These are phyloP conservation scores for Drosophila suboccidentalis DNA, from an alignment of 2,888 invertebrate species.

Conservation along the genomic window DNA sequence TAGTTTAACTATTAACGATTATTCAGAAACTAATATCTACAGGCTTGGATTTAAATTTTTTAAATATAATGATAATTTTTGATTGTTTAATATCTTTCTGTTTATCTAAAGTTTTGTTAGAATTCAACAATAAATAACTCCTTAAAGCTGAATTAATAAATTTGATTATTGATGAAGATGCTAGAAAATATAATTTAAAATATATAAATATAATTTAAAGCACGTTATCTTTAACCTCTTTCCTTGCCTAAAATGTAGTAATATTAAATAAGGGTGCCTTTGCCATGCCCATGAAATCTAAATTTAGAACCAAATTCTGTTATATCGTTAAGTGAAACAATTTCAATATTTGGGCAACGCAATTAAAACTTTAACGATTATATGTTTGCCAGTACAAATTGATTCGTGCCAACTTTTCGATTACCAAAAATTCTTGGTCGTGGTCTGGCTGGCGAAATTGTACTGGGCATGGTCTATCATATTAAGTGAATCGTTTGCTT, in stretches of 20 bases:
- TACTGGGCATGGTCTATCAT: not conserved
- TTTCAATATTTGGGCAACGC: slow-evolving; percentile 40
- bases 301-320: slow-evolving; percentile 7
- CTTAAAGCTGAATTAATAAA: not conserved
- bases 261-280: not conserved
- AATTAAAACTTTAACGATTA: slow-evolving; percentile 70
- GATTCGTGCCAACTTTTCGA: slow-evolving; percentile 48
- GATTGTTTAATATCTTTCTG: too few relatives aligned
- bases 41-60: too few relatives aligned
- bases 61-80: too few relatives aligned
- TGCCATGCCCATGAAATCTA: not conserved
- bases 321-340: slow-evolving; percentile 21
- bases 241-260: not conserved
- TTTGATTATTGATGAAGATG: not conserved
- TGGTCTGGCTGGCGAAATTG: slow-evolving; percentile 1
- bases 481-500: slow-evolving; percentile 12
- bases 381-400: slow-evolving; percentile 51
- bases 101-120: too few relatives aligned
- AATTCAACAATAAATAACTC: too few relatives aligned
- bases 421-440: slow-evolving; percentile 37
- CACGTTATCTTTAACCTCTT: not conserved
- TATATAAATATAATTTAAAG: not conserved
- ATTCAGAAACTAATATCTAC: too few relatives aligned
- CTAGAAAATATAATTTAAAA: too few relatives aligned
- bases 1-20: too few relatives aligned